Conservation (phyloP, 2,113 vertebrate genomes). For the Ardeotis arabs region DNA sequence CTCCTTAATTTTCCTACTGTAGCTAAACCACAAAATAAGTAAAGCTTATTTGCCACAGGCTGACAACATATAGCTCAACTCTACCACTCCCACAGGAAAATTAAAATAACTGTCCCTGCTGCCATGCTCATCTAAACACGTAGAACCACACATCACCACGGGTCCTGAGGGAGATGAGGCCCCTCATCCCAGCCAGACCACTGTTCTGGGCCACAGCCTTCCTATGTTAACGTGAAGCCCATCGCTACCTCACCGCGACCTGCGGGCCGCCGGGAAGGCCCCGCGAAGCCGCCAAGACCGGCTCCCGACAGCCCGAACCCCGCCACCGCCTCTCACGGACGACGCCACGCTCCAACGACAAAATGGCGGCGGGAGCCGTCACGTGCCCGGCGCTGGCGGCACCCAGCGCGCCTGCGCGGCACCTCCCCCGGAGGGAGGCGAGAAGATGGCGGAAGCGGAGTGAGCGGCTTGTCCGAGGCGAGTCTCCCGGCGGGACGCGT, state of each 20-base stretch:
- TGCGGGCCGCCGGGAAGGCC: background rate
- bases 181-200: rapidly evolving
- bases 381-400: background rate
- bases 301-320: rapidly evolving
- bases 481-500: constrained; percentile 61
- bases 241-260: rapidly evolving
- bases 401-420: constrained; percentile 73
- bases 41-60: too few species aligned
- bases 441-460: constrained; percentile 83
- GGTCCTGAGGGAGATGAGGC: background rate
- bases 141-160: rapidly evolving
- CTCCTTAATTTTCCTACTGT: background rate
- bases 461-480: constrained; percentile 69
- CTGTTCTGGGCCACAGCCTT: background rate
- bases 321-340: rapidly evolving
- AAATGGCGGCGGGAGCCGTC: background rate
- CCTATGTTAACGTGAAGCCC: rapidly evolving
- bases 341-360: rapidly evolving
- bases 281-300: rapidly evolving
- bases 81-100: background rate
- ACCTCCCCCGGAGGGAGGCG: constrained; percentile 72
- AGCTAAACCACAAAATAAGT: background rate
- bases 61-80: background rate
- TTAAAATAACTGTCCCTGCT: rapidly evolving
- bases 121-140: rapidly evolving